These are phyloP conservation scores for Lampris megalopsis DNA, from an alignment of 2,113 vertebrate genomes.

Conservation along the genomic window DNA sequence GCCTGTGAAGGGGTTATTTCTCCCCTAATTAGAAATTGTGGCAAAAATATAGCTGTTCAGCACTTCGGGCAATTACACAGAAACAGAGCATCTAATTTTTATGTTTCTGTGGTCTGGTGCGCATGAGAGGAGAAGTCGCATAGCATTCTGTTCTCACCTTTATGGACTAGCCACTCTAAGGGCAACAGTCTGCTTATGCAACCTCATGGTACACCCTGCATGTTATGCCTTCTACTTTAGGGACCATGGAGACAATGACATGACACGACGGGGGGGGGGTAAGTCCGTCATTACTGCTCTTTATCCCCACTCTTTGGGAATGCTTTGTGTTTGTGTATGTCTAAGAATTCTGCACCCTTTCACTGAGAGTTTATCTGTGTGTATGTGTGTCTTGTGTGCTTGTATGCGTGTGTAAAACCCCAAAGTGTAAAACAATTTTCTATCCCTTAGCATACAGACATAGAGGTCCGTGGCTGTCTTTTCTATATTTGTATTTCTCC, in stretches of 20 bases:
- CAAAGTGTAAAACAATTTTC: not conserved
- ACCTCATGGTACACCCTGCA: not conserved
- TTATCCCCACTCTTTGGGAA: slow-evolving; percentile 30
- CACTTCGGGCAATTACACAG: slow-evolving; percentile 21
- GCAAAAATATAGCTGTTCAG: slow-evolving; percentile 5
- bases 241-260: slow-evolving; percentile 18
- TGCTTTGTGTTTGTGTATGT: not conserved
- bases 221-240: slow-evolving; percentile 22
- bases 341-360: not conserved
- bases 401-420: slow-evolving; percentile 5
- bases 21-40: slow-evolving; percentile 27
- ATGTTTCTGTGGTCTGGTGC: not conserved
- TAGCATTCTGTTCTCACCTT: slow-evolving; percentile 15
- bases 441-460: not conserved
- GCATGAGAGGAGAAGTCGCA: slow-evolving; percentile 9
- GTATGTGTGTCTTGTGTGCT: not conserved
- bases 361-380: not conserved
- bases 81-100: slow-evolving; percentile 38
- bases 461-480: not conserved
- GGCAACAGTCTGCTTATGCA: slow-evolving; percentile 19
- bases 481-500: too few species aligned
- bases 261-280: slow-evolving; percentile 7
- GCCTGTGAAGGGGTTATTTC: slow-evolving; percentile 33
- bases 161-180: slow-evolving; percentile 31
- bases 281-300: slow-evolving; percentile 33